Conservation (phyloP, 2,888 invertebrate genomes). For the Scotopteryx bipunctaria region DNA sequence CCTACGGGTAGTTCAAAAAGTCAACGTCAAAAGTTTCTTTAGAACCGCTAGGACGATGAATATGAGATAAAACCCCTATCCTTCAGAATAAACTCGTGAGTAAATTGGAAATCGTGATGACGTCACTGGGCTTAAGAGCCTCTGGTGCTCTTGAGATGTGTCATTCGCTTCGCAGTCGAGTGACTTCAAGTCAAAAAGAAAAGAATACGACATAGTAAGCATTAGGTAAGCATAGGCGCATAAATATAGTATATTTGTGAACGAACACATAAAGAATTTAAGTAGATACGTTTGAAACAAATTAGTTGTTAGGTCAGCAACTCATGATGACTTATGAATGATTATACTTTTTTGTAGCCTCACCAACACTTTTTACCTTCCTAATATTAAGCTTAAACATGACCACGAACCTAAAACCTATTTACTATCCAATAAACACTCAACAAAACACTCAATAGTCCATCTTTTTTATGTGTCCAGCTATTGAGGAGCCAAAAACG, state of each 20-base stretch:
- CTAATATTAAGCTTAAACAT: constrained; percentile 13
- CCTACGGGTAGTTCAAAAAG: constrained; percentile 15
- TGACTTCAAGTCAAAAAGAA: constrained; percentile 41
- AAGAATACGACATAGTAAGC: constrained; percentile 14
- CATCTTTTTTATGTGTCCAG: constrained; percentile 38
- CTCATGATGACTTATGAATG: no score
- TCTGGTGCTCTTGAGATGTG: constrained; percentile 42
- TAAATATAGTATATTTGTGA: constrained; percentile 3
- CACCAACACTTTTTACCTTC: not conserved
- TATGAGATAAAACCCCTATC: constrained; percentile 50
- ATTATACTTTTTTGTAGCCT: not conserved
- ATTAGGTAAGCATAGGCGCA: not conserved
- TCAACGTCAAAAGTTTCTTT: constrained; percentile 40
- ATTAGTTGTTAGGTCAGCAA: no score
- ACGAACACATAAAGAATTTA: not conserved
- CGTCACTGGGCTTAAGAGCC: constrained; percentile 46
- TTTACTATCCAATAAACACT: constrained; percentile 39
- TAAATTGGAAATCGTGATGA: constrained; percentile 56
- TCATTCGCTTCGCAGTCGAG: constrained; percentile 43
- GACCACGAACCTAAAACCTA: constrained; percentile 31
- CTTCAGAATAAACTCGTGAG: constrained; percentile 44
- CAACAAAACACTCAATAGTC: constrained; percentile 38
- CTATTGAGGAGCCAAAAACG: constrained; percentile 45
- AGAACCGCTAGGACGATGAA: constrained; percentile 43
- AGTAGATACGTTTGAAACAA: no score